Evolutionary conservation across 2,113 vertebrate genomes (phyloP).

Genomic region (Anseranas semipalmata): DNA sequence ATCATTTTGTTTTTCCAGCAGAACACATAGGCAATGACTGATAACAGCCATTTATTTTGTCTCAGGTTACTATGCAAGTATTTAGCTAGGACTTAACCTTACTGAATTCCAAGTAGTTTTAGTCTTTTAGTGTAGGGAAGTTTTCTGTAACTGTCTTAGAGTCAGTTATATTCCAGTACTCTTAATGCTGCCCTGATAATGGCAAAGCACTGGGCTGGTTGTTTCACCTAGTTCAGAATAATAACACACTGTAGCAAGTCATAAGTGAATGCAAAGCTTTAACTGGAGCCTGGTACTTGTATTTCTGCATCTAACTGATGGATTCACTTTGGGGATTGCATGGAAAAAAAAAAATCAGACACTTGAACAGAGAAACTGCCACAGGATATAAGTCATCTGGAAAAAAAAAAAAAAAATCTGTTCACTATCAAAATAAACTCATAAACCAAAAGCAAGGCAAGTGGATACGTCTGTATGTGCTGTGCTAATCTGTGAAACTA

Average conservation of each 20-base stretch:
- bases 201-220: neutral
- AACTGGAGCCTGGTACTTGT: neutral
- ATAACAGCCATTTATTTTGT: conserved; percentile 12
- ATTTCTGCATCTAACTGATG: neutral
- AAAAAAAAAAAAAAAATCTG: neutral
- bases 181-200: neutral
- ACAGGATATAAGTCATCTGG: neutral
- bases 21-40: neutral
- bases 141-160: conserved; percentile 2
- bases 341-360: neutral
- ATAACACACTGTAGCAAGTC: neutral
- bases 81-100: conserved; percentile 33
- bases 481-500: neutral
- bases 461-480: neutral
- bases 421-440: neutral
- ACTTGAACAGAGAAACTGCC: neutral
- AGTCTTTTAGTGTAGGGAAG: neutral
- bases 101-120: neutral
- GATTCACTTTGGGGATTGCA: neutral
- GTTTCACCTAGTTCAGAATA: neutral
- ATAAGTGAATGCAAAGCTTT: neutral
- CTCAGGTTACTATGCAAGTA: neutral
- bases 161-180: neutral
- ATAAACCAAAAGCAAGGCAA: neutral
- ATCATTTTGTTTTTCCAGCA: conserved; percentile 16